Percentiles rank a stretch among this genome's conserved stretches.
Conservation (phyloP, 1,140 invertebrate species). For the Drosophila truncata region DNA sequence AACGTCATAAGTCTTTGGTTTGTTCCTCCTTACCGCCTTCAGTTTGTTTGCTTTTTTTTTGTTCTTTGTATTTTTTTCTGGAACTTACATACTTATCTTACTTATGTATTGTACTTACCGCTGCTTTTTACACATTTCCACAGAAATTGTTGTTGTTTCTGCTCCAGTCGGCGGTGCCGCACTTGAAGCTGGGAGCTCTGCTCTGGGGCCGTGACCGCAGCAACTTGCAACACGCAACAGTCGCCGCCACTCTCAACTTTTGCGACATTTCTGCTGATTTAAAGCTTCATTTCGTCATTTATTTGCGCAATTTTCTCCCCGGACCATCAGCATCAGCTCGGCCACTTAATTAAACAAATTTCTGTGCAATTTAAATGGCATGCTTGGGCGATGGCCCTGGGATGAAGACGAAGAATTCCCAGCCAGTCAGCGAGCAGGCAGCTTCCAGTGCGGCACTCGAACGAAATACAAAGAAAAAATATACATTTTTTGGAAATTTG, state of each 20-base stretch:
- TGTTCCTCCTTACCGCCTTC: constrained; percentile 44
- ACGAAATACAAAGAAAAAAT: constrained; percentile 22
- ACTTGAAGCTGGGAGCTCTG: constrained; percentile 58
- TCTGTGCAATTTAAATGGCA: constrained; percentile 74
- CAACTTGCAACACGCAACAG: constrained; percentile 28
- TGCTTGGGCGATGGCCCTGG: constrained; percentile 54
- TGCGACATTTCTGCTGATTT: constrained; percentile 62
- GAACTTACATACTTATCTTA: constrained; percentile 64
- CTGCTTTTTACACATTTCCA: constrained; percentile 75
- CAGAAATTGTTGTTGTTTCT: constrained; percentile 84
- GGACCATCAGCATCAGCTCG: constrained; percentile 48
- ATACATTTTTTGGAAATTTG: constrained; percentile 38
- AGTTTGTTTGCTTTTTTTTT: constrained; percentile 48
- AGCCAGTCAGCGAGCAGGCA: constrained; percentile 10
- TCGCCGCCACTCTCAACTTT: constrained; percentile 19
- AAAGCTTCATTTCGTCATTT: constrained; percentile 67
- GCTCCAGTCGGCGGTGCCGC: constrained; percentile 50
- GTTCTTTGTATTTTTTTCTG: constrained; percentile 41
- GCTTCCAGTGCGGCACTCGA: constrained; percentile 64
- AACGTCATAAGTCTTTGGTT: constrained; percentile 66
- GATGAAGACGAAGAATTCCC: constrained; percentile 21
- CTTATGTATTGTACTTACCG: constrained; percentile 66
- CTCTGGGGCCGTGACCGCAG: constrained; percentile 34
- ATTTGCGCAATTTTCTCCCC: constrained; percentile 67
- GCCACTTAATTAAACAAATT: constrained; percentile 81